phyloP scores from a whole-genome alignment of 1,140 invertebrate species.

The Drosophila subobscura region DNA sequence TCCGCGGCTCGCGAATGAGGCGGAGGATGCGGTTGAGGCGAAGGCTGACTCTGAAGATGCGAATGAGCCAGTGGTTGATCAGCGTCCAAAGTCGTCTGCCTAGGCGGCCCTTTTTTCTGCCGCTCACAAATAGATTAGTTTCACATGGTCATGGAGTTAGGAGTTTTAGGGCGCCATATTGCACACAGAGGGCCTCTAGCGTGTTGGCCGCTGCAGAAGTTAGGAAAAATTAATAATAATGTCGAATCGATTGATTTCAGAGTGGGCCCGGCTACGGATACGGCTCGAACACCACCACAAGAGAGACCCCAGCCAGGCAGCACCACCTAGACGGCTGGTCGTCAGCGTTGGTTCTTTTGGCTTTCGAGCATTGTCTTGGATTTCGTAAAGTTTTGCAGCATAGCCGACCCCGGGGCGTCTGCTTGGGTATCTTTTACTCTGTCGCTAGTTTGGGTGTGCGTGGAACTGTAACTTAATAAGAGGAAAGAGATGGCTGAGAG shows the following conservation, averaged over 20 bases:
- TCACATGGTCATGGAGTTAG: constrained; percentile 70
- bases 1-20: constrained; percentile 25
- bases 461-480: constrained; percentile 79
- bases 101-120: constrained; percentile 72
- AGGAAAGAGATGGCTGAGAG: constrained; percentile 13
- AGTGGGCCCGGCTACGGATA: constrained; percentile 35
- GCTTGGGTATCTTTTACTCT: constrained; percentile 16
- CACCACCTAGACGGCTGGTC: constrained; percentile 77
- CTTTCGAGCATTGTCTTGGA: constrained; percentile 64
- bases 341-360: constrained; percentile 28
- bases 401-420: constrained; percentile 54
- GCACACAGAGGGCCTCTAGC: constrained; percentile 72
- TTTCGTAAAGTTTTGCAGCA: constrained; percentile 50
- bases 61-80: constrained; percentile 14
- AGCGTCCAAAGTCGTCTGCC: neutral
- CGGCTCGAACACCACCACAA: constrained; percentile 21
- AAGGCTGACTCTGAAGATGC: constrained; percentile 1
- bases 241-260: constrained; percentile 84
- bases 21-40: constrained; percentile 23
- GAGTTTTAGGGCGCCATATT: constrained; percentile 77
- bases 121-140: constrained; percentile 82
- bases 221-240: constrained; percentile 84
- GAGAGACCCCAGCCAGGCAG: constrained; percentile 4
- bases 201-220: constrained; percentile 80
- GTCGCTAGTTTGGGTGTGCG: constrained; percentile 56